Evolutionary conservation across 1,140 invertebrate genomes (phyloP).

Genomic region (Drosophila parvula): DNA sequence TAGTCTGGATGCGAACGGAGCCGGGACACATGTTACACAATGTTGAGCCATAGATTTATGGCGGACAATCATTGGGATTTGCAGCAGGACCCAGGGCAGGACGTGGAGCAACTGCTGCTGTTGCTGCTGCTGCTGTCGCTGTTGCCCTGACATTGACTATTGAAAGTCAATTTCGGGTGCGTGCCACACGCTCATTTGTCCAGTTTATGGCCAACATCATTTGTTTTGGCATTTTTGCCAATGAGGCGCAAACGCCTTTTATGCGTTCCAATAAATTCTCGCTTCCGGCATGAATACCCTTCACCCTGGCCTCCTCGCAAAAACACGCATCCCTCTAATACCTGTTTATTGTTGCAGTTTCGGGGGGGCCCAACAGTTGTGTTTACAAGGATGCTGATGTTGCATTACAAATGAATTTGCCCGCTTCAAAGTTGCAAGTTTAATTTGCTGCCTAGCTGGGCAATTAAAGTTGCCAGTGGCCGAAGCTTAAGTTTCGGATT

Average conservation of each 20-base stretch:
- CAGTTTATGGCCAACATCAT: constrained; percentile 78
- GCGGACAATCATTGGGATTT: constrained; percentile 75
- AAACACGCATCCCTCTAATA: constrained; percentile 45
- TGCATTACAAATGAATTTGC: constrained; percentile 60
- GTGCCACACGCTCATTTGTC: constrained; percentile 81
- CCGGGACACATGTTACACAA: constrained; percentile 60
- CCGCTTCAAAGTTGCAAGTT: constrained; percentile 35
- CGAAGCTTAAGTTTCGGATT: neutral
- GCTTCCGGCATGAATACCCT: constrained; percentile 53
- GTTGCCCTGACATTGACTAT: constrained; percentile 62
- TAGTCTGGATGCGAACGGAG: constrained; percentile 38
- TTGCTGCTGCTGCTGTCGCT: neutral
- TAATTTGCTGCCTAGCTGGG: constrained; percentile 47
- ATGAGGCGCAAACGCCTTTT: constrained; percentile 66
- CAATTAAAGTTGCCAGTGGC: constrained; percentile 30
- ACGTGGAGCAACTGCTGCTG: constrained; percentile 34
- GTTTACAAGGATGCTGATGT: constrained; percentile 42
- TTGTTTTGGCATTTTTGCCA: constrained; percentile 67
- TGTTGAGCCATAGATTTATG: constrained; percentile 80
- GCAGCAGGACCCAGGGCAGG: constrained; percentile 14
- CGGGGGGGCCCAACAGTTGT: neutral
- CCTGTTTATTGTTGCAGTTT: constrained; percentile 76
- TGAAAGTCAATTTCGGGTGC: constrained; percentile 81
- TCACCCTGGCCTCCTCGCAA: constrained; percentile 2
- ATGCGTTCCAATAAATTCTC: constrained; percentile 80